Conservation (phyloP, 2,113 vertebrate species). For the Trochalopteron elliotii region DNA sequence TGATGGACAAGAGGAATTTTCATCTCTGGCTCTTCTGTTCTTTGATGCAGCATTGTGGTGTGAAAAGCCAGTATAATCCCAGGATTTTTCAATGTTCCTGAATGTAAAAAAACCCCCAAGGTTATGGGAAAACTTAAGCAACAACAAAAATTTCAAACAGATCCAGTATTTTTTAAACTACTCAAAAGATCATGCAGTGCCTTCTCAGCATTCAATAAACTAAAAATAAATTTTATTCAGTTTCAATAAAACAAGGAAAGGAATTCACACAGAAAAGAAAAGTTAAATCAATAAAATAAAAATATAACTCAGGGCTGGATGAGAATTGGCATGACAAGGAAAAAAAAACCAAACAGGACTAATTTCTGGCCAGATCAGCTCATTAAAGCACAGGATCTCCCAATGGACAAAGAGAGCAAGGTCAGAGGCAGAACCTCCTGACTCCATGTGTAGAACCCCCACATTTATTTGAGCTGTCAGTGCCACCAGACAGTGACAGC, state of each 20-base stretch:
- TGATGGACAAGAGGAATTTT: background rate
- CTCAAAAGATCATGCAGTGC: background rate
- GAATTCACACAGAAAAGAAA: background rate
- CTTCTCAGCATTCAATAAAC: background rate
- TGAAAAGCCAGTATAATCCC: background rate
- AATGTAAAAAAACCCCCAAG: background rate
- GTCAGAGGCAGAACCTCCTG: background rate
- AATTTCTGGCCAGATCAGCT: background rate
- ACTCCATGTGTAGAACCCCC: background rate
- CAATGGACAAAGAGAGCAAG: rapidly evolving
- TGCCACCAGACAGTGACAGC: background rate
- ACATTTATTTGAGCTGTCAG: background rate
- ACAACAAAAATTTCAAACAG: background rate
- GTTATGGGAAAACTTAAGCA: background rate
- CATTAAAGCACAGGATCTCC: background rate
- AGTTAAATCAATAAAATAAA: background rate
- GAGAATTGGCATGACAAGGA: background rate
- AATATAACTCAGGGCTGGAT: background rate
- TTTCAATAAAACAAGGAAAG: background rate
- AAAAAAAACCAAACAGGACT: background rate
- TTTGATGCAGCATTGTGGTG: background rate
- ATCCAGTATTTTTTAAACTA: background rate
- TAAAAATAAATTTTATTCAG: too few relatives aligned
- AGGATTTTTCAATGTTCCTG: background rate
- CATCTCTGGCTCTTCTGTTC: background rate